Conservation (phyloP, 2,888 invertebrate genomes). For the Hedya salicella region DNA sequence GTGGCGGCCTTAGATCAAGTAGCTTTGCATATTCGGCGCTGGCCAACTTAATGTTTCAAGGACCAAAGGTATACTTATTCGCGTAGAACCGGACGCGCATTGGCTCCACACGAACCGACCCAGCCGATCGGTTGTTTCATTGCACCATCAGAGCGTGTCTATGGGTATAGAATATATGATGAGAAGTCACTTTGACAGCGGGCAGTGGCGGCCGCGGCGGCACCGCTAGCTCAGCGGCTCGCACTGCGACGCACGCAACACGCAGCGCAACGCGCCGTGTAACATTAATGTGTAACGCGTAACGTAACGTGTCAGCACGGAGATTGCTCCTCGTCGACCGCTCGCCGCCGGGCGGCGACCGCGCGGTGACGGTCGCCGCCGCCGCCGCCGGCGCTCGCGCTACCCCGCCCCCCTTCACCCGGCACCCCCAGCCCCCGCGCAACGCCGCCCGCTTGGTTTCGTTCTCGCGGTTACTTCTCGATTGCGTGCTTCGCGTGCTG, state of each 20-base stretch:
- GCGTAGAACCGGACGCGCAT: conserved; percentile 84
- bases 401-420: conserved; percentile 56
- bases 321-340: not conserved
- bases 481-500: conserved; percentile 86
- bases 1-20: conserved; percentile 84
- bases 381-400: conserved; percentile 55
- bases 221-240: conserved; percentile 21
- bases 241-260: conserved; percentile 43
- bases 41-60: conserved; percentile 83
- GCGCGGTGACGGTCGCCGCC: conserved; percentile 47
- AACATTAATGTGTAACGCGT: no score
- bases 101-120: conserved; percentile 83
- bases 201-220: conserved; percentile 53
- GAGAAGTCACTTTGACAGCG: conserved; percentile 53
- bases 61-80: conserved; percentile 85
- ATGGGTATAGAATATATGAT: conserved; percentile 70
- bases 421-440: conserved; percentile 61
- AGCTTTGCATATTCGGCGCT: conserved; percentile 85
- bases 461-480: conserved; percentile 85
- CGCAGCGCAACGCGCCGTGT: not conserved
- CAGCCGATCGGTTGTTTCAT: conserved; percentile 74
- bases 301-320: conserved; percentile 3
- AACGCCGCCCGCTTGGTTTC: conserved; percentile 83
- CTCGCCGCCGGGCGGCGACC: conserved; percentile 36
- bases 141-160: conserved; percentile 75